Conservation (phyloP, 1,140 invertebrate species). For the Drosophila micromelanica region DNA sequence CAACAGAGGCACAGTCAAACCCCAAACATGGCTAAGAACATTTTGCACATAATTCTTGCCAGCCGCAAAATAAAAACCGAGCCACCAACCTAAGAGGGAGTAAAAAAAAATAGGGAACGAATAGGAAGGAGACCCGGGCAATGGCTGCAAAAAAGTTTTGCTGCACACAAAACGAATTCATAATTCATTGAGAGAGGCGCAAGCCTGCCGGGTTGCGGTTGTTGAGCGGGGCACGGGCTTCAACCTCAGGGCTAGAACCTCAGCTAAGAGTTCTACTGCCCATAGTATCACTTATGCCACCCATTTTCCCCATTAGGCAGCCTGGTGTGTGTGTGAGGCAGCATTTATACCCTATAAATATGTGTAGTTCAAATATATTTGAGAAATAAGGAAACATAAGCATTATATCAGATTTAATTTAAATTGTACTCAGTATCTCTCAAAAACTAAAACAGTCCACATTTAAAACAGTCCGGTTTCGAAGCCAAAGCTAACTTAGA, state of each 20-base stretch:
- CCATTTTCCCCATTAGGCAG: neutral
- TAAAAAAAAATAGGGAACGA: neutral
- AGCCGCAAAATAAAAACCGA: slow-evolving; percentile 38
- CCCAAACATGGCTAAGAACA: slow-evolving; percentile 51
- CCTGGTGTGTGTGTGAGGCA: neutral
- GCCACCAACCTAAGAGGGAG: slow-evolving; percentile 11
- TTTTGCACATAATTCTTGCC: slow-evolving; percentile 54
- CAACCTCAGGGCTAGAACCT: slow-evolving; percentile 19
- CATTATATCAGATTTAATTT: too few relatives aligned
- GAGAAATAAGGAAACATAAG: too few relatives aligned
- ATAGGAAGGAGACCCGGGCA: neutral
- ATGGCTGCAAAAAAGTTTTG: slow-evolving; percentile 32
- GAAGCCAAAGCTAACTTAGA: too few relatives aligned
- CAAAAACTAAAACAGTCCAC: too few relatives aligned
- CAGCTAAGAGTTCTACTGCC: slow-evolving; percentile 37
- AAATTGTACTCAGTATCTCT: too few relatives aligned
- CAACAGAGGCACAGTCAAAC: slow-evolving; percentile 4
- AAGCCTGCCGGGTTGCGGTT: too few relatives aligned
- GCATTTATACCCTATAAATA: slow-evolving; percentile 16
- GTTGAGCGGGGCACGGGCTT: neutral
- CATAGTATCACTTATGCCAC: slow-evolving; percentile 30
- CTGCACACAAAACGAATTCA: slow-evolving; percentile 57
- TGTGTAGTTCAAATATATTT: neutral
- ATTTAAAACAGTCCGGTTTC: too few relatives aligned
- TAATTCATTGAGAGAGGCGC: slow-evolving; percentile 47